Percentiles rank a stretch among this genome's conserved stretches.
Evolutionary conservation across 2,113 vertebrate genomes (phyloP).

Genomic region (Crypturellus undulatus): DNA sequence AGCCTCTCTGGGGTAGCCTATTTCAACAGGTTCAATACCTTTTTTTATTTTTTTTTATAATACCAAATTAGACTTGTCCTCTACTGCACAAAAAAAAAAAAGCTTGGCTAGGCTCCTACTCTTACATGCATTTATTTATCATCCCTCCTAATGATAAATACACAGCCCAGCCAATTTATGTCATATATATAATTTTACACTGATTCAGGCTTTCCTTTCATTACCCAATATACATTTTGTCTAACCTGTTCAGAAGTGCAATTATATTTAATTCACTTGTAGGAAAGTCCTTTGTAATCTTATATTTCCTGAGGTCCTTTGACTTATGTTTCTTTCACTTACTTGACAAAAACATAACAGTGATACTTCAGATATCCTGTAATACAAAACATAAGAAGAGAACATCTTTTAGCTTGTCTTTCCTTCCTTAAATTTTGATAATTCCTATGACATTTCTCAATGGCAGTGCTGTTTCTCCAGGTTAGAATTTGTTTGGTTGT

Average conservation of each 20-base stretch:
- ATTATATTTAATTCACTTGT: conserved; percentile 68
- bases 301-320: conserved; percentile 50
- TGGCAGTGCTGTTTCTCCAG: background rate
- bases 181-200: background rate
- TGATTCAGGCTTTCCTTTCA: conserved; percentile 4
- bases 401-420: background rate
- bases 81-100: background rate
- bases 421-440: background rate
- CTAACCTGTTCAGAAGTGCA: conserved; percentile 56
- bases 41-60: background rate
- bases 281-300: conserved; percentile 67
- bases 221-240: conserved; percentile 56
- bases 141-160: background rate
- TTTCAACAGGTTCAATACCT: too few relatives aligned
- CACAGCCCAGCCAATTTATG: conserved; percentile 27
- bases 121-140: background rate
- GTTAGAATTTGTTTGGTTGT: background rate
- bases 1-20: too few relatives aligned
- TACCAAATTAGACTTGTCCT: background rate
- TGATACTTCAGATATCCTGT: background rate
- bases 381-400: background rate
- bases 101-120: background rate
- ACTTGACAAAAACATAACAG: conserved; percentile 69
- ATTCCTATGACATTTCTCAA: background rate
- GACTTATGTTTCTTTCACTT: conserved; percentile 63